phyloP scores from a whole-genome alignment of 2,888 invertebrate species.

The Chorisops tibialis region DNA sequence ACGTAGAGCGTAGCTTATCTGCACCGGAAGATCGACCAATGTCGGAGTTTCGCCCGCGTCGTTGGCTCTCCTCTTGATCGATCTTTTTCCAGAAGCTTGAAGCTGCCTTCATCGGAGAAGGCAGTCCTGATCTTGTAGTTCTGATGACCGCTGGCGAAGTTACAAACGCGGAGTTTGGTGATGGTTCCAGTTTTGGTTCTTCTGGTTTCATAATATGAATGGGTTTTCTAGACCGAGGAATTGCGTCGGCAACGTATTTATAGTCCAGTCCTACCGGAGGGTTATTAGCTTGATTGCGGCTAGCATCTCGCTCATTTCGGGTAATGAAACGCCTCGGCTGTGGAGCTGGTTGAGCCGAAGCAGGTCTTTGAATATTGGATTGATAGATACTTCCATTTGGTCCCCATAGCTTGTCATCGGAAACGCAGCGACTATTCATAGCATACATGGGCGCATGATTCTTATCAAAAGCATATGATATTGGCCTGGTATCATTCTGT shows the following conservation, averaged over 20 bases:
- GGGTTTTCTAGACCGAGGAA: conserved; percentile 69
- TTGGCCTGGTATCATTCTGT: conserved; percentile 52
- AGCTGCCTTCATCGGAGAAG: conserved; percentile 53
- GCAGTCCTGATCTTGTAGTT: conserved; percentile 47
- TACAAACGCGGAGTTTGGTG: conserved; percentile 43
- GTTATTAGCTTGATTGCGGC: background rate
- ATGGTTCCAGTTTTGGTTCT: conserved; percentile 43
- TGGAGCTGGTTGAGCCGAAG: conserved; percentile 36
- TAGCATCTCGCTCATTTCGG: conserved; percentile 4
- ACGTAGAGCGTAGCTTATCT: conserved; percentile 47
- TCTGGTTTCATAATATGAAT: conserved; percentile 61
- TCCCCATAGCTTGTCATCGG: conserved; percentile 51
- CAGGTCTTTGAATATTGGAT: conserved; percentile 39
- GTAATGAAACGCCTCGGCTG: conserved; percentile 27
- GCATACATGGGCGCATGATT: conserved; percentile 32
- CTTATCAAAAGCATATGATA: conserved; percentile 57
- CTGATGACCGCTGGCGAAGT: conserved; percentile 41
- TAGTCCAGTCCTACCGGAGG: conserved; percentile 51
- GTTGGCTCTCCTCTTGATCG: conserved; percentile 56
- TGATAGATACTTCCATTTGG: conserved; percentile 45
- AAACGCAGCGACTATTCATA: conserved; percentile 47
- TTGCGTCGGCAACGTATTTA: conserved; percentile 68
- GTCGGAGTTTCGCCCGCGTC: conserved; percentile 36
- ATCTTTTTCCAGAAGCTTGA: conserved; percentile 65
- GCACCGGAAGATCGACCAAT: conserved; percentile 28